Evolutionary conservation across 2,888 invertebrate species (phyloP), one percentile per base, ranked within the genome.

Genomic region (Epiblema foenella): DNA sequence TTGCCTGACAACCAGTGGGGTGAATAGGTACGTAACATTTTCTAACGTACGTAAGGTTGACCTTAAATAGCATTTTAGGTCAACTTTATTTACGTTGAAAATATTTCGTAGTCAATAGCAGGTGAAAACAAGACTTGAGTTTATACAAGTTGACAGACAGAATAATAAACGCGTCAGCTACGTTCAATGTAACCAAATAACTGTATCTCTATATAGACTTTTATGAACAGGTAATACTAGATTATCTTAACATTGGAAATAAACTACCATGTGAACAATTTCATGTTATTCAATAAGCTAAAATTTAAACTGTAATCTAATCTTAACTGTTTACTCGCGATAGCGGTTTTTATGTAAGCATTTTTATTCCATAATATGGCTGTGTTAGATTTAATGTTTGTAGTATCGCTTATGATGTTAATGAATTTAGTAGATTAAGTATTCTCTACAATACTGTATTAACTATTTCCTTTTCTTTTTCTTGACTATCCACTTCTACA

Each of bases 341-440:
- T 20, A 17, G 11, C 17, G 7, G 46, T 15, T 68, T 59, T 69
- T 42, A 69, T 17, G n/a, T 69, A 69, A 69, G 64, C 42, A 58
- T 65, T 56, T 69, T 60, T 67, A 67, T 71, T 71, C 71, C 59
- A 71, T 67, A 73, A 73, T 71, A 75, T 71, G 75, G 75, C 75
- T 75, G 75, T 75, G 75, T 75, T 75, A 75, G 73, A 73, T 58
- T 68, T 68, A 73, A 72, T 20, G 63, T 65, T 62, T 59, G 67
- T 73, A 69, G 65, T 51, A 52, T 57, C 51, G 69, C 69, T 69
- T 73, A 49, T 39, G 67, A 67, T 0, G 51, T 60, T 71, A 71
- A 37, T 67, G 66, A 67, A 71, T 71, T 71, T 68, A 68, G 37
- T 73, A 68, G 52, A 46, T n/a, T 72, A 72, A 68, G 66, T 20